phyloP scores from a whole-genome alignment of 2,888 invertebrate genomes.

The Ophonus ardosiacus region DNA sequence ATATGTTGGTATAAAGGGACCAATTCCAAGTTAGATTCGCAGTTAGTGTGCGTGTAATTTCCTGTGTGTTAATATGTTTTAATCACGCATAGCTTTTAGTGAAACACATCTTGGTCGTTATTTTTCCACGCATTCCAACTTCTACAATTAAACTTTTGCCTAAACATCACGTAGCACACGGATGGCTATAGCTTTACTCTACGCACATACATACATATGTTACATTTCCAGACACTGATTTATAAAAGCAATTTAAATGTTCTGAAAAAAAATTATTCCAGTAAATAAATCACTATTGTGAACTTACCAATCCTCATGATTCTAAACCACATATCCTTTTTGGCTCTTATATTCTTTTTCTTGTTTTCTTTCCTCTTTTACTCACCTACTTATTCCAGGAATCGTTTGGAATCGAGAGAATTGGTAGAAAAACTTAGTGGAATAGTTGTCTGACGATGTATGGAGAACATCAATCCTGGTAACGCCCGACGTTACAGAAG shows the following conservation, averaged over 20 bases:
- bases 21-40: neutral
- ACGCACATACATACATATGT: neutral
- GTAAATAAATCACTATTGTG: neutral
- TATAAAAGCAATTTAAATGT: neutral
- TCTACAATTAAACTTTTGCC: slow-evolving; percentile 22
- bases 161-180: slow-evolving; percentile 32
- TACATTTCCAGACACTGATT: neutral
- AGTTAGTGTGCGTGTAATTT: neutral
- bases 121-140: slow-evolving; percentile 38
- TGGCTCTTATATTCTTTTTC: neutral
- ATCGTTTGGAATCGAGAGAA: neutral
- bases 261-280: too few relatives aligned
- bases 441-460: neutral
- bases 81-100: slow-evolving; percentile 13
- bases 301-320: neutral
- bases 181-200: neutral
- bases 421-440: neutral
- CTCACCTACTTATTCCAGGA: neutral
- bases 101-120: slow-evolving; percentile 24
- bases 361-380: neutral
- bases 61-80: neutral
- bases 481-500: neutral
- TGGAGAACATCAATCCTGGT: neutral
- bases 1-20: neutral
- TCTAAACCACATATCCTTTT: neutral